Evolutionary conservation across 2,113 vertebrate genomes (phyloP), one percentile per base, ranked within the genome.

Genomic region (Erythrocercus mccallii): DNA sequence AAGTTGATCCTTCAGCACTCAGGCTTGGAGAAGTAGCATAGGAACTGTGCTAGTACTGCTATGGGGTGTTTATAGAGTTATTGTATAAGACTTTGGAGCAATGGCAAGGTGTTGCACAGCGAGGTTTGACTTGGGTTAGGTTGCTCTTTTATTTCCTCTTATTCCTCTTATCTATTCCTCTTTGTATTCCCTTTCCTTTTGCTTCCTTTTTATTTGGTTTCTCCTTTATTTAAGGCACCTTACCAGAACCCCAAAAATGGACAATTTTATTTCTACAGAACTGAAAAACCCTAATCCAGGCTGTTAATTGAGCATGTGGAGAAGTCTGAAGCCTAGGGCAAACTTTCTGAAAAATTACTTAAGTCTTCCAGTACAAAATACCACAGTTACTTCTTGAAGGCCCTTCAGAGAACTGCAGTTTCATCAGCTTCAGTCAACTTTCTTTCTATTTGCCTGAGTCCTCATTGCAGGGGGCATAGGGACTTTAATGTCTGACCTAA

Each of bases 11-110:
- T 84, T 89, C 42, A 89, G 44, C 44, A 68, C 44, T 71, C 28
- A 54, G 37, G 38, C 42, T 71, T 24, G 37, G 42, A 90, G 56
- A 61, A 58, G n/a, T 2, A 68, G 31, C 4, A 3, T 10, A 76
- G 53, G 27, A 88, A 65, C 40, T 15, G 3, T 9, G 13, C 24
- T 74, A 12, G 15, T 44, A 60, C 40, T 40, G n/a, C 50, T 58
- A 10, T 5, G 7, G 38, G 18, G 4, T 27, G 4, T 51, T 71
- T 16, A 40, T 4, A 30, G 40, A 89, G 19, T 45, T 80, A 80
- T 4, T 0, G 0, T 28, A 22, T 35, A 31, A n/a, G 44, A 42
- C 9, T 27, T 12, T 10, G 13, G 12, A 7, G 56, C 56, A 70
- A 40, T 0, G 1, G 24, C 76, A 21, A 57, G 47, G 20, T 45